Conservation (phyloP, 1,140 invertebrate species). For the Drosophila pandora region DNA sequence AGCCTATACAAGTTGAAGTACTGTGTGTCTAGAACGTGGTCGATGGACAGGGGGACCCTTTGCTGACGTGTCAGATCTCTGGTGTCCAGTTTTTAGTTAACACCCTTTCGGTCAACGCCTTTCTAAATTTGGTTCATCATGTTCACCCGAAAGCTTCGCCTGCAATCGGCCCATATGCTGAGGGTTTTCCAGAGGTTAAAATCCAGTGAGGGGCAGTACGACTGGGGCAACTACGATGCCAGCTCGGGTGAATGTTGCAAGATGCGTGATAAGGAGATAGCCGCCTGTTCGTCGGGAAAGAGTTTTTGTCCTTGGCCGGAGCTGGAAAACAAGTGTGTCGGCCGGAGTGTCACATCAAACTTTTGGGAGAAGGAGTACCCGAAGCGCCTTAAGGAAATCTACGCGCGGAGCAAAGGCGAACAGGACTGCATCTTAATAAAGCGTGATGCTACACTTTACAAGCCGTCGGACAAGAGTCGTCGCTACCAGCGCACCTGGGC, state of each 20-base stretch:
- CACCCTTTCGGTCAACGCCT: not conserved
- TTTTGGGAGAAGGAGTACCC: constrained; percentile 10
- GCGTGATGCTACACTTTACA: constrained; percentile 27
- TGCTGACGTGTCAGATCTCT: not conserved
- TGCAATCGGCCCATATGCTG: not conserved
- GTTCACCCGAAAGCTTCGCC: constrained; percentile 2
- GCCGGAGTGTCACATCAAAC: not conserved
- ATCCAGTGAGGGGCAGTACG: not conserved
- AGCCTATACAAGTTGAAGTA: no score
- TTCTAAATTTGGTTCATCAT: not conserved
- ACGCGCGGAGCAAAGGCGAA: constrained; percentile 5
- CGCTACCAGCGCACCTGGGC: constrained; percentile 60
- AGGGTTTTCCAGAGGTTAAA: no score
- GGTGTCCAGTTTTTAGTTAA: not conserved
- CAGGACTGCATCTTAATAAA: constrained; percentile 28
- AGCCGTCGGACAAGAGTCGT: constrained; percentile 52
- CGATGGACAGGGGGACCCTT: not conserved
- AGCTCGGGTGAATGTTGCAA: constrained; percentile 12
- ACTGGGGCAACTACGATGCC: constrained; percentile 51
- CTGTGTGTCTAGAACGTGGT: no score
- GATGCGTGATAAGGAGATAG: constrained; percentile 7
- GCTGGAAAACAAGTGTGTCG: not conserved
- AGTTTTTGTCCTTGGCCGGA: not conserved
- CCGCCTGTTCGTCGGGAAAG: not conserved
- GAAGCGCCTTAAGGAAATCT: constrained; percentile 22